Evolutionary conservation across 1,140 invertebrate species (phyloP).

Genomic region (Drosophila bocki): DNA sequence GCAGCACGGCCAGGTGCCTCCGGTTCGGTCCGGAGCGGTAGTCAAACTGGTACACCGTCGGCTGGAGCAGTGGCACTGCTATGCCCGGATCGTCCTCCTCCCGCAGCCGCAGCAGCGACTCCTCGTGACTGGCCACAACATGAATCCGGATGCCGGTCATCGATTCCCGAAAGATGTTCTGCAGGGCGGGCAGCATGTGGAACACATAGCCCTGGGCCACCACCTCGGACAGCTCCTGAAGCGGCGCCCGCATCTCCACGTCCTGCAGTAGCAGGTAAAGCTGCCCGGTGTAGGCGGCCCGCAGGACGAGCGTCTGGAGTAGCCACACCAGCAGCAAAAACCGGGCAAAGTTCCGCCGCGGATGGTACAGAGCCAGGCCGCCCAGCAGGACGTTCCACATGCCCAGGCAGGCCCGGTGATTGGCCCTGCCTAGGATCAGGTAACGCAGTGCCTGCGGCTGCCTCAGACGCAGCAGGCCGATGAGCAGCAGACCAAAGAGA

Average conservation of each 20-base stretch:
- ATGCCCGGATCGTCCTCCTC: conserved; percentile 48
- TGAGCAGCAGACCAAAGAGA: conserved; percentile 38
- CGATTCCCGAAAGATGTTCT: conserved; percentile 36
- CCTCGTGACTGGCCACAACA: background rate
- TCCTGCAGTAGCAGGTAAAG: conserved; percentile 74
- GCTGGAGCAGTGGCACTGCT: conserved; percentile 54
- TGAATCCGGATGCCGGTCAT: conserved; percentile 13
- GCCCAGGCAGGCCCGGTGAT: conserved; percentile 55
- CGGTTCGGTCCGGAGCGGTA: conserved; percentile 23
- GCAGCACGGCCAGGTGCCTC: conserved; percentile 41
- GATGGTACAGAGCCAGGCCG: conserved; percentile 28
- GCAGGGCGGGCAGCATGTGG: conserved; percentile 51
- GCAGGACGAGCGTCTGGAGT: conserved; percentile 61
- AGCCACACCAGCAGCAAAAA: conserved; percentile 67
- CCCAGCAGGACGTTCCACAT: conserved; percentile 64
- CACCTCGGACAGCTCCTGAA: conserved; percentile 53
- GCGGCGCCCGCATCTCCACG: conserved; percentile 36
- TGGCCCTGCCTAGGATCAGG: conserved; percentile 62
- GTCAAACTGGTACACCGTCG: conserved; percentile 43
- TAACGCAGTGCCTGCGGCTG: conserved; percentile 3
- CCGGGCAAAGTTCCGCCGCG: conserved; percentile 67
- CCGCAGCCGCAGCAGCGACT: conserved; percentile 20
- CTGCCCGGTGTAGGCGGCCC: conserved; percentile 75
- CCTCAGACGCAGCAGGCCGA: conserved; percentile 29
- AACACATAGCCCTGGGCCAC: conserved; percentile 52